Conservation (phyloP, 2,888 invertebrate species). For the Phengaris alcon region DNA sequence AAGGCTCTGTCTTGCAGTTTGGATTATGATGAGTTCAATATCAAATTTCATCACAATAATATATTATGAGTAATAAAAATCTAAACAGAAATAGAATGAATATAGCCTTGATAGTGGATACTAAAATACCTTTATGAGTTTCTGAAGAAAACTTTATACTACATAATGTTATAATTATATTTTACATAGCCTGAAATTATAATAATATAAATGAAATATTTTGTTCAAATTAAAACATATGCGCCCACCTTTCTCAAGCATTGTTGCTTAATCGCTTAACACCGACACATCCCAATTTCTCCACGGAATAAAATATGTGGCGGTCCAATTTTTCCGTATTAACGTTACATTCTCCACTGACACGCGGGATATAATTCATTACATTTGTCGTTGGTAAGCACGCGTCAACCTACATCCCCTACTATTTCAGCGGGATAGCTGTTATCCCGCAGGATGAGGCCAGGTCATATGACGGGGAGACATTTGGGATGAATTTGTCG, state of each 20-base stretch:
- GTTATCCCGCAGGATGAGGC: conserved; percentile 33
- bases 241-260: background rate
- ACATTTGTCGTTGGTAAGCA: conserved; percentile 26
- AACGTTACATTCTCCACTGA: conserved; percentile 7
- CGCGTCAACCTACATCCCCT: conserved; percentile 27
- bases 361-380: conserved; percentile 21
- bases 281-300: conserved; percentile 11
- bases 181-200: too few species aligned
- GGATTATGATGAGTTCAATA: too few species aligned
- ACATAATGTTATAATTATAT: too few species aligned
- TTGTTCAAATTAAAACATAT: too few species aligned
- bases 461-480: conserved; percentile 18
- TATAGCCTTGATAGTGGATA: too few species aligned
- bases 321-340: conserved; percentile 4
- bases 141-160: too few species aligned
- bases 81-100: too few species aligned
- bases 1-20: too few species aligned
- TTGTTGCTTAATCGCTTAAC: background rate
- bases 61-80: too few species aligned
- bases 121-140: too few species aligned
- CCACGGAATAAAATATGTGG: conserved; percentile 9
- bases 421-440: conserved; percentile 37
- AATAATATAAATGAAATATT: too few species aligned
- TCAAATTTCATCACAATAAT: too few species aligned
- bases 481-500: conserved; percentile 29